Evolutionary conservation across 1,140 invertebrate genomes (phyloP).

Genomic region (Danaus melanippus): DNA sequence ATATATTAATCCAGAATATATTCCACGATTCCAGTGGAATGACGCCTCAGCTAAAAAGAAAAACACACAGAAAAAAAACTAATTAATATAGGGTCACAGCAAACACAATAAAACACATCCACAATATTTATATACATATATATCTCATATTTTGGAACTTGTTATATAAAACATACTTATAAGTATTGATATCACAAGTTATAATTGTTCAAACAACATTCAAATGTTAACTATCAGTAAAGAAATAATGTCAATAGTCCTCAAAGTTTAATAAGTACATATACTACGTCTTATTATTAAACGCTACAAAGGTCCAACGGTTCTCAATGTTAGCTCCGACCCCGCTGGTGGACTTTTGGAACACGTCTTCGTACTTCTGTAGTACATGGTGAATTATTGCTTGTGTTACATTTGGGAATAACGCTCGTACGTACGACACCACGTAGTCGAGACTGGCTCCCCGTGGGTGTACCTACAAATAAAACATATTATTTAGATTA

Average conservation of each 20-base stretch:
- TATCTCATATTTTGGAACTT: slow-evolving; percentile 1
- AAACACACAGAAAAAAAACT: too few species aligned
- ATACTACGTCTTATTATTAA: slow-evolving; percentile 10
- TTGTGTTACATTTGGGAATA: slow-evolving; percentile 46
- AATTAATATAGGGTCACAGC: background rate
- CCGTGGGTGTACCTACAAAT: slow-evolving; percentile 54
- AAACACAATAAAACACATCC: background rate
- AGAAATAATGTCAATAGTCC: too few species aligned
- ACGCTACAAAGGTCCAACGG: slow-evolving; percentile 50
- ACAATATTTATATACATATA: slow-evolving; percentile 2
- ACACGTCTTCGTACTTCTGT: slow-evolving; percentile 51
- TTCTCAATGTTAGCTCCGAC: slow-evolving; percentile 61
- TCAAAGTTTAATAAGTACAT: too few species aligned
- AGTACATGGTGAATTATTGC: slow-evolving; percentile 49
- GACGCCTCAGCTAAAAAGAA: too few species aligned
- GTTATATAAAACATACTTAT: slow-evolving; percentile 1
- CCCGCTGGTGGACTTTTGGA: slow-evolving; percentile 43
- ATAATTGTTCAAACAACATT: background rate
- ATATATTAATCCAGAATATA: too few species aligned
- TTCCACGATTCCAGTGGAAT: too few species aligned
- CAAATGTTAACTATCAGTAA: background rate
- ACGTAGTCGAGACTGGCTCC: slow-evolving; percentile 62
- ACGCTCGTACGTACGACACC: slow-evolving; percentile 58
- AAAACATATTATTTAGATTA: background rate
- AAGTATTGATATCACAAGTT: background rate